phyloP scores from a whole-genome alignment of 2,888 invertebrate genomes.

The Portevinia maculata region DNA sequence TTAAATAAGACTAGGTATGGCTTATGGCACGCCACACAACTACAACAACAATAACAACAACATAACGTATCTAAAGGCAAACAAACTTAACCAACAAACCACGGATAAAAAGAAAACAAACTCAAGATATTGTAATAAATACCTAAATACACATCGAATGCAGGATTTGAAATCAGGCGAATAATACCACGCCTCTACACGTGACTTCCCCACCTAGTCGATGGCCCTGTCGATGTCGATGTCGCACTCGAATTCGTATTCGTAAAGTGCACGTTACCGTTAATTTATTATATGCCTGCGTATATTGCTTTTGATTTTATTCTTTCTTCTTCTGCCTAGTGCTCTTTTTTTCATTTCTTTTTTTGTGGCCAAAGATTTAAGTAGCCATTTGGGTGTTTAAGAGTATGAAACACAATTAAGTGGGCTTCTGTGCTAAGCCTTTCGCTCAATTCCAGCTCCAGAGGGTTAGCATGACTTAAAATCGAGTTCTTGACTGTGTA shows the following conservation, averaged over 20 bases:
- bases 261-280: conserved; percentile 60
- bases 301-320: conserved; percentile 53
- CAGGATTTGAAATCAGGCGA: conserved; percentile 71
- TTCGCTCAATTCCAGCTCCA: conserved; percentile 4
- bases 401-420: conserved; percentile 44
- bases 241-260: conserved; percentile 10
- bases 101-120: conserved; percentile 73
- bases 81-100: conserved; percentile 76
- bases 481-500: conserved; percentile 10
- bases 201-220: conserved; percentile 71
- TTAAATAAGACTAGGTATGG: conserved; percentile 60
- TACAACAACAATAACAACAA: conserved; percentile 44
- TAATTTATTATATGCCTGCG: conserved; percentile 65
- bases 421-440: conserved; percentile 46
- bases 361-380: conserved; percentile 23
- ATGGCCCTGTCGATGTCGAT: background rate
- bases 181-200: conserved; percentile 74
- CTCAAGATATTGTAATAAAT: conserved; percentile 76
- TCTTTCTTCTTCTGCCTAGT: too few relatives aligned
- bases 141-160: conserved; percentile 71
- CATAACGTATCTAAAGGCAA: conserved; percentile 54
- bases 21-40: conserved; percentile 44
- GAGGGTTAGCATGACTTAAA: conserved; percentile 28
- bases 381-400: conserved; percentile 47
- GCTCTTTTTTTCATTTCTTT: too few relatives aligned